Evolutionary conservation across 2,888 invertebrate genomes (phyloP), one percentile per base, ranked within the genome.

Genomic region (Stenotaenia linearis): DNA sequence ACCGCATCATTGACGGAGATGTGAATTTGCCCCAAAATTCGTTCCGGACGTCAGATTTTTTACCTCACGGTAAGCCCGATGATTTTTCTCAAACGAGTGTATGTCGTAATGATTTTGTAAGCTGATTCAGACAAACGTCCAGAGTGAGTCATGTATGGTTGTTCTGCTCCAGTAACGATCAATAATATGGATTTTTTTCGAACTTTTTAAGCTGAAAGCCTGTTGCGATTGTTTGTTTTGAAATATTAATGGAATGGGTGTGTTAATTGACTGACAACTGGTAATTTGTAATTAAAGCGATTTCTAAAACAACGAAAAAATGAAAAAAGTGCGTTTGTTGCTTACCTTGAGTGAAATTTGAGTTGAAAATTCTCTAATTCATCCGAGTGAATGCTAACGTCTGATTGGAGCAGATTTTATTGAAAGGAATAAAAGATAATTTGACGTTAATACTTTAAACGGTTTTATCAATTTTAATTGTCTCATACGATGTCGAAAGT

Each of bases 1-100:
- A 93, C 86, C 90, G 94, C 84, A 91, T 94, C 84, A 92, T 96
- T 83, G 93, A 93, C 83, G 95, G 95, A 79, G 95, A 96, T 88
- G 93, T 93, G 83, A 90, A 90, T 84, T 89, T 92, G 84, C 91
- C 91, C 35, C 91, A 92, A 75, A 95, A 95, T 86, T 92, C 93
- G 77, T 92, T 95, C 84, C 90, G 91, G 84, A 92, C 93, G 35
- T 91, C 93, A 78, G 94, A 95, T 86, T 96, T 96, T 85, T 91
- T 92, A 84, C 95, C 96, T 35, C 95, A 96, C 86, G 96, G 96
- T 92, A 87, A 86, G 87, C 84, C 50, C 37, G 9, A 7, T 69
- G 28, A 77, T 4, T 78, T 78, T 32, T 18, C 0, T 12, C 35
- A 6, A 21, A 25, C n/a, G 37, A 32, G 75, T 74, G 28, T 5